A percentile compares a stretch with the other conserved stretches of the same genome.
These are phyloP conservation scores for Paramacrobiotus metropolitanus DNA, from an alignment of 1,140 invertebrate genomes.

Conservation along the genomic window DNA sequence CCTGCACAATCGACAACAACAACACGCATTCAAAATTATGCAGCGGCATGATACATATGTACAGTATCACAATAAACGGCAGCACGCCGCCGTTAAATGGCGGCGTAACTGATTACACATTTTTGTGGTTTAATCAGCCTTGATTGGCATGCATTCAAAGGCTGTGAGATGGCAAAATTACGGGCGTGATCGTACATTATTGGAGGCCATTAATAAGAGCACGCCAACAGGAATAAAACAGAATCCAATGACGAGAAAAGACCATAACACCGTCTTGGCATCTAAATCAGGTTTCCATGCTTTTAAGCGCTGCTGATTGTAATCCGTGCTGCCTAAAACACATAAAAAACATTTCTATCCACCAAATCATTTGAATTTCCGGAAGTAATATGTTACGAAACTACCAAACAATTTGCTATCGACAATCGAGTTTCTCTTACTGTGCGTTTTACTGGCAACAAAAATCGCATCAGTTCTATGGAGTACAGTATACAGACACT, in stretches of 20 bases:
- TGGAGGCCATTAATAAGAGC: not conserved
- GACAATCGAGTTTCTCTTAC: no score
- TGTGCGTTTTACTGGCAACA: no score
- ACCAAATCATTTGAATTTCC: no score
- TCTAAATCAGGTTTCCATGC: constrained; percentile 3
- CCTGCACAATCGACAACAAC: no score
- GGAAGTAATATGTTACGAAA: no score
- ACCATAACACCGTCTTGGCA: not conserved
- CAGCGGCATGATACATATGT: not conserved
- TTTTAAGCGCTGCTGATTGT: not conserved
- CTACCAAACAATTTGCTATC: no score
- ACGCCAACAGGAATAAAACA: not conserved
- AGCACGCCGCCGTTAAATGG: no score
- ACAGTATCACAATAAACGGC: not conserved
- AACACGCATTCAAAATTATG: not conserved
- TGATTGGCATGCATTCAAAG: no score
- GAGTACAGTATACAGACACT: no score
- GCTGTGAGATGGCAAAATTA: not conserved
- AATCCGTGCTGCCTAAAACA: not conserved
- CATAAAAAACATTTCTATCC: not conserved
- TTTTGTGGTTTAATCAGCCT: no score
- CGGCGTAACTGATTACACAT: no score
- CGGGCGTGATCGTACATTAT: not conserved
- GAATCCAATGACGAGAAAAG: not conserved
- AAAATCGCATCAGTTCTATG: no score